Percentiles rank a stretch among this genome's conserved stretches.
phyloP scores from a whole-genome alignment of 2,888 invertebrate genomes.

The Apeira syringaria region DNA sequence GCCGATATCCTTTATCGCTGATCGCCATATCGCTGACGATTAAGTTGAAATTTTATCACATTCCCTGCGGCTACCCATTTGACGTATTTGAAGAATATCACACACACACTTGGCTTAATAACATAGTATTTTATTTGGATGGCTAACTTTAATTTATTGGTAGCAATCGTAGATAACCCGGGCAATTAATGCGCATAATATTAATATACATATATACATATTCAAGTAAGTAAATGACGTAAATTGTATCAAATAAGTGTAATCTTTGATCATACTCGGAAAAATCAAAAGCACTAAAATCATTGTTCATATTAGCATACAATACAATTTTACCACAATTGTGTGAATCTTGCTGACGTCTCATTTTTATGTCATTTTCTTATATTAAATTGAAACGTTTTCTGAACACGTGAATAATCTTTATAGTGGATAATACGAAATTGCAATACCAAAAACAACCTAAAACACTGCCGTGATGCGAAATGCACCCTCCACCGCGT shows the following conservation, averaged over 20 bases:
- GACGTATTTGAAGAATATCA: not conserved
- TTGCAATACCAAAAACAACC: too few relatives aligned
- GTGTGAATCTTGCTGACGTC: slow-evolving; percentile 1
- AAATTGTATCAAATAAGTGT: slow-evolving; percentile 3
- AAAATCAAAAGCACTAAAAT: slow-evolving; percentile 10
- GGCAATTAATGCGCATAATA: slow-evolving; percentile 9
- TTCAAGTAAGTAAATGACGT: slow-evolving; percentile 3
- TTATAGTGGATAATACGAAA: too few relatives aligned
- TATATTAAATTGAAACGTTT: not conserved
- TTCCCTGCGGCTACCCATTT: not conserved
- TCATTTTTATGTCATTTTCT: slow-evolving; percentile 1
- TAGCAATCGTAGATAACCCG: slow-evolving; percentile 2
- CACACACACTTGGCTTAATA: not conserved
- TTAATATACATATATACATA: not conserved
- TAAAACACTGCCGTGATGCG: too few relatives aligned
- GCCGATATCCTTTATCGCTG: not conserved
- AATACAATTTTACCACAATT: slow-evolving; percentile 7
- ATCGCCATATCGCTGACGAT: slow-evolving; percentile 8
- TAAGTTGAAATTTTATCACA: not conserved
- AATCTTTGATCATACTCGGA: slow-evolving; percentile 2
- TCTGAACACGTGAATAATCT: not conserved
- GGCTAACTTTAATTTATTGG: slow-evolving; percentile 10
- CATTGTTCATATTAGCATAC: slow-evolving; percentile 14
- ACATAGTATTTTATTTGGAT: not conserved
- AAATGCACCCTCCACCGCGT: too few relatives aligned